These are phyloP conservation scores for Melanophora roralis DNA, from an alignment of 2,888 invertebrate species.

Conservation along the genomic window DNA sequence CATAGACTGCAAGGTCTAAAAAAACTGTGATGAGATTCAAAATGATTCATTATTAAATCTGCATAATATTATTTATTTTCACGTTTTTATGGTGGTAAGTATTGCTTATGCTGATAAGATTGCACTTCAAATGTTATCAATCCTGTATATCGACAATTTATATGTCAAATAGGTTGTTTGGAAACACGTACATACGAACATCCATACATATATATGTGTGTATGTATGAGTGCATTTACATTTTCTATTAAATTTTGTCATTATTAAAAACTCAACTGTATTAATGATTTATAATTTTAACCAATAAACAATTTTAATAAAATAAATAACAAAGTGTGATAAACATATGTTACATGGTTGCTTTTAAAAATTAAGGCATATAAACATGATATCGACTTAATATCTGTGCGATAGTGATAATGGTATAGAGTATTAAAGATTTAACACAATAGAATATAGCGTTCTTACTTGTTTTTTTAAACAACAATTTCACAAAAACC, in stretches of 20 bases:
- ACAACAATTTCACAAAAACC: too few species aligned
- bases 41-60: background rate
- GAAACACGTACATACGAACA: too few species aligned
- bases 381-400: too few species aligned
- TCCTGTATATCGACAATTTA: background rate
- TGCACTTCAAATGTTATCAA: background rate
- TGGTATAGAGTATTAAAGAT: too few species aligned
- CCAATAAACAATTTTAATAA: background rate
- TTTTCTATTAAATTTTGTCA: too few species aligned
- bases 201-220: background rate
- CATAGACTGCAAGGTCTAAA: background rate
- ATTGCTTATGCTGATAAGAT: background rate
- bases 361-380: too few species aligned
- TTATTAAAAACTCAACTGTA: background rate
- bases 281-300: background rate
- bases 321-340: background rate
- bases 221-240: too few species aligned
- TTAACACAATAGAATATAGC: too few species aligned
- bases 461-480: too few species aligned
- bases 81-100: background rate
- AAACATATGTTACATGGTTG: too few species aligned
- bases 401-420: too few species aligned
- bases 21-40: background rate
- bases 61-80: background rate
- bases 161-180: background rate